Evolutionary conservation across 2,888 invertebrate species (phyloP).

Genomic region (Tricholauxania praeusta): DNA sequence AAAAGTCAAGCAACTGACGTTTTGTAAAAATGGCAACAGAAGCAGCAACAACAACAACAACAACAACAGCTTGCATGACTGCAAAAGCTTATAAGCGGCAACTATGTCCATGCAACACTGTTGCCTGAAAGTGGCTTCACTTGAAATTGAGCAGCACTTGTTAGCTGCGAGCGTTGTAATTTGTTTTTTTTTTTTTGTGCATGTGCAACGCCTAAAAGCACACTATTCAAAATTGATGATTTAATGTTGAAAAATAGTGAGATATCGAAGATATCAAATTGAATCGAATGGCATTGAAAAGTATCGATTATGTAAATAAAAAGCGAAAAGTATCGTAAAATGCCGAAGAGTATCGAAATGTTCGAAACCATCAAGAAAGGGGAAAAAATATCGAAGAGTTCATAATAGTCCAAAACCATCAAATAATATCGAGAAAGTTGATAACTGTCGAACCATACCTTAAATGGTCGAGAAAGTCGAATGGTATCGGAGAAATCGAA

Average conservation of each 20-base stretch:
- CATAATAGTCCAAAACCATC: background rate
- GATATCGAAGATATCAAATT: too few relatives aligned
- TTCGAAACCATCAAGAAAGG: too few relatives aligned
- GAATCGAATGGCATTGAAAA: too few relatives aligned
- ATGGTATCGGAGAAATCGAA: too few relatives aligned
- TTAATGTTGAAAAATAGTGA: too few relatives aligned
- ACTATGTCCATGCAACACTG: slow-evolving; percentile 40
- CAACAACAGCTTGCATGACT: slow-evolving; percentile 22
- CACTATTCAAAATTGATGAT: too few relatives aligned
- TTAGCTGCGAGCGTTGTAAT: background rate
- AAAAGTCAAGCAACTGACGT: background rate
- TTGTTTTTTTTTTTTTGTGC: too few relatives aligned
- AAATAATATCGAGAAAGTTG: background rate
- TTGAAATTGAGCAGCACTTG: slow-evolving; percentile 22
- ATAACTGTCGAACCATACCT: too few relatives aligned
- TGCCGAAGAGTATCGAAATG: background rate
- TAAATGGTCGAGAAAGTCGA: too few relatives aligned
- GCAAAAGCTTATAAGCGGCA: slow-evolving; percentile 40
- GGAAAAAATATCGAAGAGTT: too few relatives aligned
- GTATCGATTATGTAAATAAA: background rate
- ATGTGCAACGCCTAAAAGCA: too few relatives aligned
- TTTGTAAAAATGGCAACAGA: slow-evolving; percentile 20
- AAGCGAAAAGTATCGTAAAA: background rate
- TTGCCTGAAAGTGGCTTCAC: slow-evolving; percentile 17
- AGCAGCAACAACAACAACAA: slow-evolving; percentile 42